Percentiles rank a stretch among this genome's conserved stretches.
phyloP scores from a whole-genome alignment of 2,888 invertebrate species.

The Microctonus brassicae region DNA sequence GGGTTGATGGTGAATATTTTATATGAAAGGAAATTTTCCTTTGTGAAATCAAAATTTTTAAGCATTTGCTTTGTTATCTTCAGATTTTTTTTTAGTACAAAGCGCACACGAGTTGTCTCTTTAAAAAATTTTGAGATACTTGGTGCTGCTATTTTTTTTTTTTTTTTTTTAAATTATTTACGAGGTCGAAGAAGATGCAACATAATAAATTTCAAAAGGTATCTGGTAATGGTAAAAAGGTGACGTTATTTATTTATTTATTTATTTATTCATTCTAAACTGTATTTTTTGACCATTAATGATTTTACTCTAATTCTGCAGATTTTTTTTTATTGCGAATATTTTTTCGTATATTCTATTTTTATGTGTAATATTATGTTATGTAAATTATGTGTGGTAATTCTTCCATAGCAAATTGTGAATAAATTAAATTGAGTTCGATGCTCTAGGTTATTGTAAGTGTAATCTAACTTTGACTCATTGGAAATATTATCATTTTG shows the following conservation, averaged over 20 bases:
- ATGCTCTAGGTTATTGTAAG: background rate
- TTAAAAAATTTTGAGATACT: background rate
- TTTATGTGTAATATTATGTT: background rate
- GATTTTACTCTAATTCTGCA: background rate
- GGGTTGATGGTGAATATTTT: background rate
- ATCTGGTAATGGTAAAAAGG: conserved; percentile 1
- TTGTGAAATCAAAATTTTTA: no score
- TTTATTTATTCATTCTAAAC: background rate
- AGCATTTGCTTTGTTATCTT: background rate
- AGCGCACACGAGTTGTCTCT: background rate
- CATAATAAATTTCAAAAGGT: background rate
- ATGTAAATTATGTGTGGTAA: background rate
- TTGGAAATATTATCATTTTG: background rate
- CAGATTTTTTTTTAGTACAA: background rate
- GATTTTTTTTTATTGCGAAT: background rate
- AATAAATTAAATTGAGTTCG: background rate
- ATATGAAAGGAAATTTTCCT: no score
- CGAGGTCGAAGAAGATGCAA: background rate
- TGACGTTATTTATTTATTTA: background rate
- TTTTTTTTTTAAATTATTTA: no score
- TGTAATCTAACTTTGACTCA: background rate
- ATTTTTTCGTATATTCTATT: background rate
- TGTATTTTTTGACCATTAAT: background rate
- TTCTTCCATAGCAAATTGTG: background rate
- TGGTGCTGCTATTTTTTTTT: background rate